Percentiles rank a stretch among this genome's conserved stretches.
These are phyloP conservation scores for Chaitophorus viminalis DNA, from an alignment of 2,888 invertebrate genomes.

Conservation along the genomic window DNA sequence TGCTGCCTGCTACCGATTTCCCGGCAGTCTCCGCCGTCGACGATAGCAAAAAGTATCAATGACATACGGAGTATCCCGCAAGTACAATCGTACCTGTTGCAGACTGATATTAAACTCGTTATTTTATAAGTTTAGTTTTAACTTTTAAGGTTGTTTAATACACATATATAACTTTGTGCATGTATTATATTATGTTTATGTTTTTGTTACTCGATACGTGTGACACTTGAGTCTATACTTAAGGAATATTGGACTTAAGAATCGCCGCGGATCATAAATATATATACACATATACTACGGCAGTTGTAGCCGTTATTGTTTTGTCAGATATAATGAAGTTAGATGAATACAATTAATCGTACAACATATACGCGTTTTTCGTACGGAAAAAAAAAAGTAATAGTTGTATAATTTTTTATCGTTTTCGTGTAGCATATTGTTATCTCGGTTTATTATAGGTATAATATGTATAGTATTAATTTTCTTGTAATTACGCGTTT, in stretches of 20 bases:
- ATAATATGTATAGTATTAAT: too few species aligned
- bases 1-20: neutral
- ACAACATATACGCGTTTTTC: too few species aligned
- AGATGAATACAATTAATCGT: neutral
- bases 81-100: constrained; percentile 56
- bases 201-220: neutral
- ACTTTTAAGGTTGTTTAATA: neutral
- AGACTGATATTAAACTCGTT: constrained; percentile 47
- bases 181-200: neutral
- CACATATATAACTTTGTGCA: too few species aligned
- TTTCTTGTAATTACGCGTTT: too few species aligned
- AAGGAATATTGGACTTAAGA: neutral
- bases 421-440: too few species aligned
- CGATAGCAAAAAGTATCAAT: constrained; percentile 45
- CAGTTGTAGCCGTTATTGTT: too few species aligned
- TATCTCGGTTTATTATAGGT: too few species aligned
- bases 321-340: neutral
- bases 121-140: constrained; percentile 1
- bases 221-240: neutral
- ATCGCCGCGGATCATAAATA: neutral
- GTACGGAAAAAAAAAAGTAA: too few species aligned
- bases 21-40: neutral
- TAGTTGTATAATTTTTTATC: too few species aligned
- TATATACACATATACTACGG: neutral
- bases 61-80: constrained; percentile 43